Conservation (phyloP, 2,888 invertebrate species). For the Subacronicta megacephala region DNA sequence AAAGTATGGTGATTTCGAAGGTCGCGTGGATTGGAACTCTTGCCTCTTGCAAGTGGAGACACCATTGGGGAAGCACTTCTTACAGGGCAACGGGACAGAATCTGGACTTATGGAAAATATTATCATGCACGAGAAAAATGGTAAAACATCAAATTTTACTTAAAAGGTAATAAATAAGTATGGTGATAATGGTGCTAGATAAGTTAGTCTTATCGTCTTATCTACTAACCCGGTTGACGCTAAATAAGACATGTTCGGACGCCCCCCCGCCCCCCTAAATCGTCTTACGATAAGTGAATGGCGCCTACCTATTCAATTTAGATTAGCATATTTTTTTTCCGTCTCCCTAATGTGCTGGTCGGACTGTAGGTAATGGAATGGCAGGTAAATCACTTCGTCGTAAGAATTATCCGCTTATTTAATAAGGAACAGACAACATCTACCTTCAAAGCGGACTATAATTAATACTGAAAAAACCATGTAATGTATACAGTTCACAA, state of each 20-base stretch:
- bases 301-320: slow-evolving; percentile 1
- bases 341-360: too few relatives aligned
- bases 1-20: slow-evolving; percentile 61
- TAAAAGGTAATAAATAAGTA: slow-evolving; percentile 9
- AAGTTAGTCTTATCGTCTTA: slow-evolving; percentile 37
- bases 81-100: slow-evolving; percentile 60
- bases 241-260: too few relatives aligned
- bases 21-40: slow-evolving; percentile 58
- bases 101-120: slow-evolving; percentile 62
- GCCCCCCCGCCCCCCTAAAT: too few relatives aligned
- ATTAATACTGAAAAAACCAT: too few relatives aligned
- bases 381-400: too few relatives aligned
- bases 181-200: slow-evolving; percentile 22
- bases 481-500: too few relatives aligned
- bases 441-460: too few relatives aligned
- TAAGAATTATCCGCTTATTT: too few relatives aligned
- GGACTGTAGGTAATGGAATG: too few relatives aligned
- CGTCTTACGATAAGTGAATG: too few relatives aligned
- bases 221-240: slow-evolving; percentile 32
- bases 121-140: slow-evolving; percentile 49
- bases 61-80: slow-evolving; percentile 58
- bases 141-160: slow-evolving; percentile 29
- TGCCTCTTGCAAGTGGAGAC: slow-evolving; percentile 63
- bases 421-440: too few relatives aligned
- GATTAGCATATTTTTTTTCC: too few relatives aligned